Conservation (phyloP, 1,140 invertebrate genomes). For the Solen grandis region DNA sequence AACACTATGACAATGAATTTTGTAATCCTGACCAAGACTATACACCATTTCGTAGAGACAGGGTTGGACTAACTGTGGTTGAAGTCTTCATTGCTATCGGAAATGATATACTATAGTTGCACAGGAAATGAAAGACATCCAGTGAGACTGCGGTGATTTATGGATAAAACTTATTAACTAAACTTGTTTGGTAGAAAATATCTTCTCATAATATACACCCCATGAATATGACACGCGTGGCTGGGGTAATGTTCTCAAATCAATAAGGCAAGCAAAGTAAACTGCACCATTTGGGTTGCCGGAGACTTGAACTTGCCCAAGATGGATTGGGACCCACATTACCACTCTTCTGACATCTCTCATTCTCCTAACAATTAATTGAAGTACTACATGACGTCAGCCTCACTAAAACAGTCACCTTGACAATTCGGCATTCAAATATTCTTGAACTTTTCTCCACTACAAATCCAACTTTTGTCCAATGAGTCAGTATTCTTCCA, state of each 20-base stretch:
- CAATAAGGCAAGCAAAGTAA: not conserved
- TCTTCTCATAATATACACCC: not conserved
- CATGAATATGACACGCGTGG: not conserved
- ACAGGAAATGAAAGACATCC: not conserved
- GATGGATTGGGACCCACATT: not conserved
- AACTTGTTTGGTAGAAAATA: not conserved
- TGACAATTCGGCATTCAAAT: no score
- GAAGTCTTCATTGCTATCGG: slow-evolving; percentile 2
- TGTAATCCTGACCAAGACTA: not conserved
- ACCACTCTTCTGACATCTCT: not conserved
- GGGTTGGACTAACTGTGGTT: not conserved
- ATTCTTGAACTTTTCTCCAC: not conserved
- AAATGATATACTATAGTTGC: not conserved
- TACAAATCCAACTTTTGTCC: not conserved
- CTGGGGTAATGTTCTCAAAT: not conserved
- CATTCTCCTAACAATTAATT: not conserved
- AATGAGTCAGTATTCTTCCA: not conserved
- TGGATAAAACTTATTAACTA: no score
- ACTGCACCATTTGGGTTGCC: not conserved
- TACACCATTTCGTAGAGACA: not conserved
- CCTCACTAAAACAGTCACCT: not conserved
- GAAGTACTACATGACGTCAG: not conserved
- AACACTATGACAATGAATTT: not conserved
- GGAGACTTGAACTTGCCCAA: not conserved
- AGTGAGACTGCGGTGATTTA: not conserved